phyloP scores from a whole-genome alignment of 2,113 vertebrate species.

The Stigmatopora nigra region DNA sequence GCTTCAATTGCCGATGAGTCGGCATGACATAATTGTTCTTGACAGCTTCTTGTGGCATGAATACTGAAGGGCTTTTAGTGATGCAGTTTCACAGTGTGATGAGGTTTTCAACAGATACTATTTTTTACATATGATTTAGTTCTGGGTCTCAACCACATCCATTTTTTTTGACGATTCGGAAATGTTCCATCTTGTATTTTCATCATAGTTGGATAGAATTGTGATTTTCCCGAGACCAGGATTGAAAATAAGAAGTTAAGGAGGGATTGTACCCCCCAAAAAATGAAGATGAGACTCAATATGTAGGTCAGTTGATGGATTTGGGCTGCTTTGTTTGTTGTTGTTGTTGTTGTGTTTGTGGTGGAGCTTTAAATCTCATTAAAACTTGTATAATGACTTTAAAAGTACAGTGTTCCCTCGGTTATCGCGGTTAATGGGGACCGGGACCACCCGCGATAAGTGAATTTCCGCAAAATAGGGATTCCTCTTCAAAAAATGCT shows the following conservation, averaged over 20 bases:
- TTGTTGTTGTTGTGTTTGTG: too few relatives aligned
- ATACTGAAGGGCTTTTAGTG: slow-evolving; percentile 25
- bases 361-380: too few relatives aligned
- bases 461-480: too few relatives aligned
- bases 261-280: slow-evolving; percentile 11
- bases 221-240: background rate
- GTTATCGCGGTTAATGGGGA: too few relatives aligned
- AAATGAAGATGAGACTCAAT: slow-evolving; percentile 29
- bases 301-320: slow-evolving; percentile 37
- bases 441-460: too few relatives aligned
- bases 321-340: background rate
- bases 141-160: slow-evolving; percentile 11
- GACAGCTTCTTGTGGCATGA: slow-evolving; percentile 15
- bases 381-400: too few relatives aligned
- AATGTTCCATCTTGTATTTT: background rate
- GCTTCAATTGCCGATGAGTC: background rate
- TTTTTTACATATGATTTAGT: slow-evolving; percentile 17
- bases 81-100: slow-evolving; percentile 14
- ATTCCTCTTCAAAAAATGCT: too few relatives aligned
- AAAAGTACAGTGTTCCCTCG: too few relatives aligned
- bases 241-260: slow-evolving; percentile 11
- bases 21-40: slow-evolving; percentile 11
- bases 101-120: slow-evolving; percentile 27
- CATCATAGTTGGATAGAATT: background rate
- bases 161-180: slow-evolving; percentile 14